phyloP scores from a whole-genome alignment of 2,797 vertebrate species.

The Enteromius trimaculatus region DNA sequence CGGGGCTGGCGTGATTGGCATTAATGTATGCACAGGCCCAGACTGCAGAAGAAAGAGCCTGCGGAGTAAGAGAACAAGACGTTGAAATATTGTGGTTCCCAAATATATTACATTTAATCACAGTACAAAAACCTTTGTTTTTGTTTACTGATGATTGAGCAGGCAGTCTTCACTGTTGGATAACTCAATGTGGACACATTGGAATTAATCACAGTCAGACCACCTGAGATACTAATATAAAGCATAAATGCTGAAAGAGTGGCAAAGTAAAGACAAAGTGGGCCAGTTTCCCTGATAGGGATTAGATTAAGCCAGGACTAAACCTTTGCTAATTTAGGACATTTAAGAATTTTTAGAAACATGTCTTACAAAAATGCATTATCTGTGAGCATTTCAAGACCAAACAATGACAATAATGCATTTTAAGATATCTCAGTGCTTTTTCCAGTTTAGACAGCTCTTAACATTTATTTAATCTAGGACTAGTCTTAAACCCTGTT shows the following conservation, averaged over 20 bases:
- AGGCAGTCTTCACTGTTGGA: neutral
- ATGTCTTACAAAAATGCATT: too few relatives aligned
- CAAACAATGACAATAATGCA: too few relatives aligned
- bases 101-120: neutral
- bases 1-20: slow-evolving; percentile 51
- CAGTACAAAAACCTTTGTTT: neutral
- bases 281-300: too few relatives aligned
- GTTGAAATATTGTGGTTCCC: neutral
- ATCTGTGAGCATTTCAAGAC: too few relatives aligned
- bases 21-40: slow-evolving; percentile 47
- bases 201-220: too few relatives aligned
- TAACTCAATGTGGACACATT: neutral
- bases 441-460: too few relatives aligned
- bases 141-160: neutral
- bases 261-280: neutral
- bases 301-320: too few relatives aligned
- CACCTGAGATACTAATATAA: neutral
- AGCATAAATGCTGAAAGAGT: neutral
- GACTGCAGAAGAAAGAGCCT: slow-evolving; percentile 63
- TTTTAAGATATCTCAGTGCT: too few relatives aligned
- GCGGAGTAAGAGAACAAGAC: neutral
- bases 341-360: too few relatives aligned
- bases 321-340: too few relatives aligned
- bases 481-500: too few relatives aligned
- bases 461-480: too few relatives aligned